These are phyloP conservation scores for Sorex araneus DNA, from an alignment of 2,113 vertebrate species.

Conservation along the genomic window DNA sequence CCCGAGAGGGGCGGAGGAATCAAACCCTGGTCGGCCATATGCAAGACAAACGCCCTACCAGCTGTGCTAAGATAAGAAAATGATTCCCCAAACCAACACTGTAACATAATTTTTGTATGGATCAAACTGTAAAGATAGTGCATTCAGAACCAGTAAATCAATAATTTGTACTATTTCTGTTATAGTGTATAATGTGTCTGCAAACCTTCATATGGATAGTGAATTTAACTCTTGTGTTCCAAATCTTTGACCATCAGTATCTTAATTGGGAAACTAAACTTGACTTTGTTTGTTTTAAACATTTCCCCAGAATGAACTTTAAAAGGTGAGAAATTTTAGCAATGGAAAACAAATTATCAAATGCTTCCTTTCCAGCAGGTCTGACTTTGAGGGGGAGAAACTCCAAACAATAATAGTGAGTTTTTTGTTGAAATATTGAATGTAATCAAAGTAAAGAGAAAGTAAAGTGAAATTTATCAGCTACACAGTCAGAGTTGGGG, in stretches of 20 bases:
- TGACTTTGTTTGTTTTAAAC: slow-evolving; percentile 11
- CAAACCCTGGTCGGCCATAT: too few species aligned
- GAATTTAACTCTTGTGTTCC: neutral
- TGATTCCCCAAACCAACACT: neutral
- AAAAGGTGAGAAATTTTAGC: too few species aligned
- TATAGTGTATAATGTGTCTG: neutral
- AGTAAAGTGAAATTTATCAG: too few species aligned
- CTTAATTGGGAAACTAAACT: slow-evolving; percentile 3
- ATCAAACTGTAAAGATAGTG: slow-evolving; percentile 4
- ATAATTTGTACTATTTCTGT: neutral
- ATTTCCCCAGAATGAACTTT: neutral
- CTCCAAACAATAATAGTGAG: too few species aligned
- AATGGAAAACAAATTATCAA: too few species aligned
- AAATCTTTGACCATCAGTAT: neutral
- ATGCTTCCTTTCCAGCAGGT: too few species aligned
- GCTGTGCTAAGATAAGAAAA: slow-evolving; percentile 43
- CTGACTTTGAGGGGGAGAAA: too few species aligned
- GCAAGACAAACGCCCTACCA: too few species aligned
- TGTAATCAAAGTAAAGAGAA: too few species aligned
- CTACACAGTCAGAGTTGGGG: too few species aligned
- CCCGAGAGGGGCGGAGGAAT: too few species aligned
- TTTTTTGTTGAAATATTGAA: too few species aligned
- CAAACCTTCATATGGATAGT: neutral
- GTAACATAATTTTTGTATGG: neutral
- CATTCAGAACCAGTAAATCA: slow-evolving; percentile 8